Evolutionary conservation across 2,113 vertebrate genomes (phyloP), one percentile per base, ranked within the genome.

Genomic region (Tiliqua scincoides): DNA sequence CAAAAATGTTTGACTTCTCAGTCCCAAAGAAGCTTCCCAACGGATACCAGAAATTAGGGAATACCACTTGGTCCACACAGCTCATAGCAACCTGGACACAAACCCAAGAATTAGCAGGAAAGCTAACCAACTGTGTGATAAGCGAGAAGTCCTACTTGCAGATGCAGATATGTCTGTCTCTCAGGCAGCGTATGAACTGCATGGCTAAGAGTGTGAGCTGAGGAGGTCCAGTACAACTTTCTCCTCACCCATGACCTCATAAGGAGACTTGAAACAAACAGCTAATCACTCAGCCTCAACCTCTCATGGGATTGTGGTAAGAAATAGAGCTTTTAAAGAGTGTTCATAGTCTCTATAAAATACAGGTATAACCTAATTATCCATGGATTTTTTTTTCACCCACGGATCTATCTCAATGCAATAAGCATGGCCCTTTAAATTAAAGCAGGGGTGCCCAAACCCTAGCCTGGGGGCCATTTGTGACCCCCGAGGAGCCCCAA

Each of bases 1-100:
- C 61, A 75, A 80, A 79, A 17, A 0, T 14, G 10, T 25, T 88
- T 25, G 86, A 59, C 48, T 83, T 0, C 0, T 48, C 57, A 73
- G 82, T 80, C 35, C 30, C 9, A 9, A 61, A 48, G 3, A 17
- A 21, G n/a, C 71, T 52, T 6, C 43, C 40, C 0, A 0, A 1
- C 9, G 20, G 2, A 25, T 40, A 32, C 4, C 10, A 17, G 43
- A 21, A 74, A 52, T 30, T 6, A 5, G 15, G 23, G 12, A 30
- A 43, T 43, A 43, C 14, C 20, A 65, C 40, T n/a, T 25, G 18
- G 21, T 78, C 48, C 59, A 25, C 57, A 61, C 12, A 25, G 54
- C 3, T 20, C 32, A 35, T 35, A n/a, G 1, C 35, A 61, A 48
- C 25, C 25, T 40, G 40, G 37, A 18, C 70, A 1, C 21, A 8